A percentile compares a stretch with the other conserved stretches of the same genome.
Evolutionary conservation across 2,888 invertebrate species (phyloP).

Genomic region (Lasioglossum calceatum): DNA sequence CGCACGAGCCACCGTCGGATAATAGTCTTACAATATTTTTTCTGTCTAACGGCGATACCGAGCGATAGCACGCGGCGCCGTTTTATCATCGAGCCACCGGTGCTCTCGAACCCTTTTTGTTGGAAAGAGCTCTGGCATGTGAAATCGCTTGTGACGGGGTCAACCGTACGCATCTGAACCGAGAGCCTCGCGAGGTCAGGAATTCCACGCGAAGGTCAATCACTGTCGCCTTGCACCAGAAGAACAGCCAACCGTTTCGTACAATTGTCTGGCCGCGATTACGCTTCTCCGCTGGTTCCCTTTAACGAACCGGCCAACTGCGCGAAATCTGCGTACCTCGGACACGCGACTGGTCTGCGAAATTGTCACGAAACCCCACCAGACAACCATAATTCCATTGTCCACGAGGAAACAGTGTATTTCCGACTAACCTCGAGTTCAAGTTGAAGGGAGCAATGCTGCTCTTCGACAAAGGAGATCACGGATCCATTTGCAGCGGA

Average conservation of each 20-base stretch:
- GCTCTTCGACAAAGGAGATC: background rate
- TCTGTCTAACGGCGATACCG: slow-evolving; percentile 2
- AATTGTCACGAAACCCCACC: background rate
- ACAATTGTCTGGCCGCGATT: slow-evolving; percentile 42
- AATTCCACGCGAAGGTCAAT: slow-evolving; percentile 71
- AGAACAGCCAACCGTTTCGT: slow-evolving; percentile 58
- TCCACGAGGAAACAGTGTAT: background rate
- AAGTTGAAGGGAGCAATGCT: background rate
- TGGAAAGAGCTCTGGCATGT: slow-evolving; percentile 30
- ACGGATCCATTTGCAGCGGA: slow-evolving; percentile 47
- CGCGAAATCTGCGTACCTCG: background rate
- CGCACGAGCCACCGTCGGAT: background rate
- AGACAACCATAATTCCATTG: background rate
- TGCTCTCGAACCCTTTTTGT: slow-evolving; percentile 39
- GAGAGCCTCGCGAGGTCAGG: slow-evolving; percentile 58
- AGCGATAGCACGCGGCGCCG: background rate
- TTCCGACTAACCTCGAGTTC: background rate
- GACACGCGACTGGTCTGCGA: slow-evolving; percentile 9
- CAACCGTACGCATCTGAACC: slow-evolving; percentile 59
- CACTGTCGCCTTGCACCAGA: slow-evolving; percentile 64
- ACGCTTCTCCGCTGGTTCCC: slow-evolving; percentile 3
- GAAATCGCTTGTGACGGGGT: slow-evolving; percentile 63
- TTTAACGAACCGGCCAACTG: background rate
- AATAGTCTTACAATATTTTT: slow-evolving; percentile 1
- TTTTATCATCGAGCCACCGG: slow-evolving; percentile 22